Conservation (phyloP, 2,888 invertebrate genomes). For the Agapetus fuscipes region DNA sequence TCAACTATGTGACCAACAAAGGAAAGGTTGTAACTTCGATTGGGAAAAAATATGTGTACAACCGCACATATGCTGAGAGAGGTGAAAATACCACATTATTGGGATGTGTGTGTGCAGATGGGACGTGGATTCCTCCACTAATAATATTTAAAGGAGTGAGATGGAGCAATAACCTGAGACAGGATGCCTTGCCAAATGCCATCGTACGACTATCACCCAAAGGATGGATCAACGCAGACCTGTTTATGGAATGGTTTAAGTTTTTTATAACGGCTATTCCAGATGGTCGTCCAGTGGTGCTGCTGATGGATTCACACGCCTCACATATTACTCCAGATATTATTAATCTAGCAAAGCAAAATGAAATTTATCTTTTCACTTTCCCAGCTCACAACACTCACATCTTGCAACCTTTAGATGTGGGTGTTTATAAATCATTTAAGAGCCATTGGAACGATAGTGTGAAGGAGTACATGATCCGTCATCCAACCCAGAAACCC, state of each 20-base stretch:
- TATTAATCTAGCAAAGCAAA: conserved; percentile 6
- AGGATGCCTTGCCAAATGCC: conserved; percentile 23
- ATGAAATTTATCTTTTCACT: conserved; percentile 10
- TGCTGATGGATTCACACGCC: conserved; percentile 16
- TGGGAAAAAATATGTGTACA: conserved; percentile 21
- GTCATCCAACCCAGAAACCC: conserved; percentile 2
- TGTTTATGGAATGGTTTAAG: conserved; percentile 12
- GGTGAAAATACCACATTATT: conserved; percentile 21
- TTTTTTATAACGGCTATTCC: conserved; percentile 11
- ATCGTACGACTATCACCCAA: conserved; percentile 21
- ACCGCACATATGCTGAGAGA: conserved; percentile 20
- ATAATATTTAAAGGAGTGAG: conserved; percentile 21
- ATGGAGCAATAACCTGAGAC: conserved; percentile 16
- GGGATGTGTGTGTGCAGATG: conserved; percentile 15
- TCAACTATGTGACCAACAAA: conserved; percentile 21
- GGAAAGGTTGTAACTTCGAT: conserved; percentile 21
- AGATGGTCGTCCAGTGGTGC: conserved; percentile 5
- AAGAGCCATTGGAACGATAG: no score
- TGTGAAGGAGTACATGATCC: no score
- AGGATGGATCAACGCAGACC: conserved; percentile 22
- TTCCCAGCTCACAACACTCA: conserved; percentile 11
- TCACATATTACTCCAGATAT: conserved; percentile 9
- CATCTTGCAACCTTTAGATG: conserved; percentile 6
- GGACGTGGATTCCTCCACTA: conserved; percentile 3
- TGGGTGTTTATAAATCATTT: no score